These are phyloP conservation scores for Terebella lapidaria DNA, from an alignment of 2,888 invertebrate species.

Conservation along the genomic window DNA sequence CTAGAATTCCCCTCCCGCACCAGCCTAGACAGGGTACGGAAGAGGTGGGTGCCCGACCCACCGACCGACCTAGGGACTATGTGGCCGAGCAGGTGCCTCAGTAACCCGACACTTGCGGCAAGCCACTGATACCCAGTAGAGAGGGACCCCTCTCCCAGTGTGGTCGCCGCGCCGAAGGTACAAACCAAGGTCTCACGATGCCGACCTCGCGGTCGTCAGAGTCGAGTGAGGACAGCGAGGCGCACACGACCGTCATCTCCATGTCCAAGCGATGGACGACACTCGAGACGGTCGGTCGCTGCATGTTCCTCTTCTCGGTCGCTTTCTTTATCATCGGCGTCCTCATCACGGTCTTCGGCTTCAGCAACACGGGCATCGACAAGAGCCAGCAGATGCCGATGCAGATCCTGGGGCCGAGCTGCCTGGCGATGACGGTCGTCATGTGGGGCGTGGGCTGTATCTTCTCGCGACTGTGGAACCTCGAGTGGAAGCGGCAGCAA, in stretches of 20 bases:
- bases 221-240: constrained; percentile 16
- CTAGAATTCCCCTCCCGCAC: too few species aligned
- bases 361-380: constrained; percentile 21
- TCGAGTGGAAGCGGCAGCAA: constrained; percentile 26
- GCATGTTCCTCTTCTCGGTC: constrained; percentile 25
- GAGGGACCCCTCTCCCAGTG: too few species aligned
- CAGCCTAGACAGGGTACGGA: too few species aligned
- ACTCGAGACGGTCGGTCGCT: constrained; percentile 26
- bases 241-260: constrained; percentile 4
- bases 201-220: constrained; percentile 17
- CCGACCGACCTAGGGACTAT: too few species aligned
- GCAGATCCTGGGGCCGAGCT: constrained; percentile 27
- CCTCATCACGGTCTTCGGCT: constrained; percentile 26
- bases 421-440: constrained; percentile 26
- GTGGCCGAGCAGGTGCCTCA: too few species aligned
- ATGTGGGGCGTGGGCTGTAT: constrained; percentile 27
- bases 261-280: constrained; percentile 26
- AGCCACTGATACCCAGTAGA: too few species aligned
- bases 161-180: too few species aligned
- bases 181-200: background rate
- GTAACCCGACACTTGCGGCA: too few species aligned
- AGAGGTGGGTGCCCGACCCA: too few species aligned
- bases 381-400: constrained; percentile 20
- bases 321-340: constrained; percentile 26
- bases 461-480: constrained; percentile 26